A percentile compares a stretch with the other conserved stretches of the same genome.
Evolutionary conservation across 2,113 vertebrate genomes (phyloP).

Genomic region (Colaptes auratus): DNA sequence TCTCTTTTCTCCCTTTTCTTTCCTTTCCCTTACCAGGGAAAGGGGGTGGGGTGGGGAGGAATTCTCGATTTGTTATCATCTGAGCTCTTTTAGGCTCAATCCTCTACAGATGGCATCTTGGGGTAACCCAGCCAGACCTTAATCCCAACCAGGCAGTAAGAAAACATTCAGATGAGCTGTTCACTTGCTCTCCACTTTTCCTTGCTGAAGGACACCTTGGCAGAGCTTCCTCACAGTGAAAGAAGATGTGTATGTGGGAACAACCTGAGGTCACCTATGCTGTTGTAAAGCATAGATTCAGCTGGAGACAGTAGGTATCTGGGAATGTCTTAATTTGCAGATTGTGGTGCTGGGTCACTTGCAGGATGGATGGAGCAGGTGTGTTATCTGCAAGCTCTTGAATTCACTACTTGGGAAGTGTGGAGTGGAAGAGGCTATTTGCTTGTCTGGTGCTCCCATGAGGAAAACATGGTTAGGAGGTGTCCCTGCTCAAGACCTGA

Average conservation of each 20-base stretch:
- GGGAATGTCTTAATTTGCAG: background rate
- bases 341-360: background rate
- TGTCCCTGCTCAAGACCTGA: background rate
- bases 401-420: background rate
- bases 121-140: background rate
- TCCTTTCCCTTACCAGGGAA: too few species aligned
- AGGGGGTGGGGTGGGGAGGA: too few species aligned
- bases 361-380: background rate
- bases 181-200: accelerated
- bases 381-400: background rate
- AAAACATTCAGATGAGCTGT: background rate
- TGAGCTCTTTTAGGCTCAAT: too few species aligned
- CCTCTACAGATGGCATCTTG: too few species aligned
- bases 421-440: background rate
- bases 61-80: too few species aligned
- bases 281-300: background rate
- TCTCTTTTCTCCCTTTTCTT: too few species aligned
- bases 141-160: background rate
- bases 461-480: background rate
- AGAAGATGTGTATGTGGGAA: accelerated
- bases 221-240: background rate
- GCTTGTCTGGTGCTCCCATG: background rate
- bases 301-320: background rate
- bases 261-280: background rate
- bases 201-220: background rate